Conservation (phyloP, 2,888 invertebrate genomes). For the Cephus pygmeus region DNA sequence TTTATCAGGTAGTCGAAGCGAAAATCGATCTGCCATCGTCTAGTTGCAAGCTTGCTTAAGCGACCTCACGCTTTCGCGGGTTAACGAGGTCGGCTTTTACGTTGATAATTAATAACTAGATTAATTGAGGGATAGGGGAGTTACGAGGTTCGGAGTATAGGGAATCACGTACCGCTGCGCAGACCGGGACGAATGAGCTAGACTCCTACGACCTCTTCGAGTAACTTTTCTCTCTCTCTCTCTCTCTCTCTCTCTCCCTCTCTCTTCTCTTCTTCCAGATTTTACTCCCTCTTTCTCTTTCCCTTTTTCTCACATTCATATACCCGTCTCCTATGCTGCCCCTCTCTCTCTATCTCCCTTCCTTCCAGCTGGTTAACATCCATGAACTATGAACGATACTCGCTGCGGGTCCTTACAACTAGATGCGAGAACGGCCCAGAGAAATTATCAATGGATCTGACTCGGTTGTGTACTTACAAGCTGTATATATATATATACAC, state of each 20-base stretch:
- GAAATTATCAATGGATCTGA: conserved; percentile 51
- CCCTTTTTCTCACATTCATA: neutral
- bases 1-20: neutral
- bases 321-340: neutral
- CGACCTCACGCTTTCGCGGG: conserved; percentile 38
- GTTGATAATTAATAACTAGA: conserved; percentile 58
- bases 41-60: neutral
- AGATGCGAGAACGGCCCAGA: conserved; percentile 42
- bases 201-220: conserved; percentile 25
- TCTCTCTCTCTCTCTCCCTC: neutral
- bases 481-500: too few species aligned
- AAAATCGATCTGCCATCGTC: neutral
- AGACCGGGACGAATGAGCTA: conserved; percentile 11
- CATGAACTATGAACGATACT: conserved; percentile 35
- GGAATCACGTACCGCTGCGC: neutral
- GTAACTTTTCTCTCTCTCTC: conserved; percentile 6
- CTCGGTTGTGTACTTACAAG: conserved; percentile 12
- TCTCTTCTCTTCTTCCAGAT: neutral
- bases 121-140: conserved; percentile 53
- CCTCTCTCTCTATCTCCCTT: conserved; percentile 10
- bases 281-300: conserved; percentile 9
- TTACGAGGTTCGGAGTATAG: conserved; percentile 25
- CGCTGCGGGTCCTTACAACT: conserved; percentile 33
- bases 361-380: conserved; percentile 39
- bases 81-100: conserved; percentile 50